Conservation (phyloP, 1,140 invertebrate species). For the Drosophila tsacasi region DNA sequence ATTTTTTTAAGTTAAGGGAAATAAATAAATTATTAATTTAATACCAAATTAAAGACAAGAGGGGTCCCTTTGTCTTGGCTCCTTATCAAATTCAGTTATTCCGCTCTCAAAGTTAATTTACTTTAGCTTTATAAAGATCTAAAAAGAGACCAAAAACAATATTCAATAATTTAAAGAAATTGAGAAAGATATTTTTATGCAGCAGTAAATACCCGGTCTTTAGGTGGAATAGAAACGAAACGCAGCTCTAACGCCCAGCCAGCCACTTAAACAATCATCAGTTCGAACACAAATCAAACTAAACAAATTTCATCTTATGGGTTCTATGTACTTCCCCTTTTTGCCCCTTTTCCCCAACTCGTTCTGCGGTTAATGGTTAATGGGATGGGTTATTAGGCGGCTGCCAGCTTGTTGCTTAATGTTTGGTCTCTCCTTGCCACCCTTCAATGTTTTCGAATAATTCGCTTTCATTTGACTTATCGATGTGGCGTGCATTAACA, state of each 20-base stretch:
- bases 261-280: constrained; percentile 39
- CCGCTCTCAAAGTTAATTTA: too few species aligned
- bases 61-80: too few species aligned
- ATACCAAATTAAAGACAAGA: too few species aligned
- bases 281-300: constrained; percentile 25
- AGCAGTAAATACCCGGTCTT: not conserved
- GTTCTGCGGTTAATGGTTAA: constrained; percentile 19
- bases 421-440: constrained; percentile 10
- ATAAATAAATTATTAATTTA: too few species aligned
- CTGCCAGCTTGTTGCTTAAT: constrained; percentile 45
- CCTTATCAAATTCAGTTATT: too few species aligned
- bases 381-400: constrained; percentile 31
- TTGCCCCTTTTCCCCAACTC: not conserved
- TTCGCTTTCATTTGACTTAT: constrained; percentile 50
- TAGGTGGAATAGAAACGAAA: constrained; percentile 10
- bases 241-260: not conserved
- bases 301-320: constrained; percentile 36
- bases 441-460: not conserved
- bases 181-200: not conserved
- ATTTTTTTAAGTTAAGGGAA: too few species aligned
- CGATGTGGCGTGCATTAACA: constrained; percentile 72
- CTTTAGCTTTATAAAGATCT: too few species aligned
- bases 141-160: too few species aligned
- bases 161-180: not conserved
- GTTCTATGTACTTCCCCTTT: not conserved